A percentile compares a stretch with the other conserved stretches of the same genome.
These are phyloP conservation scores for Hippoglossus hippoglossus DNA, from an alignment of 2,797 vertebrate genomes.

Conservation along the genomic window DNA sequence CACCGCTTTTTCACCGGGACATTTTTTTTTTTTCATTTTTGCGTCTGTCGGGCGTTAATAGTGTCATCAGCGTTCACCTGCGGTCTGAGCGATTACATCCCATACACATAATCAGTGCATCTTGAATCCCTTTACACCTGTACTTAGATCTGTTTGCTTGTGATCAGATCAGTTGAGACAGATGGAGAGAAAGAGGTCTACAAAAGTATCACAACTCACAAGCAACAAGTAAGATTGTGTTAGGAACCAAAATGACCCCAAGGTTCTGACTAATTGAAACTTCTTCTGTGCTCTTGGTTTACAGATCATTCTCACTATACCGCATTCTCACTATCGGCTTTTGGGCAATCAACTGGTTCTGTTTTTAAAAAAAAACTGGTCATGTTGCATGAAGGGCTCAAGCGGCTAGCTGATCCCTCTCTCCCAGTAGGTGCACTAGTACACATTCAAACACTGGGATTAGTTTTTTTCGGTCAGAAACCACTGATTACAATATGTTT, in stretches of 20 bases:
- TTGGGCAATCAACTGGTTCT: constrained; percentile 6
- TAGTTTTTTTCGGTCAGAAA: constrained; percentile 68
- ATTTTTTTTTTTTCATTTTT: no score
- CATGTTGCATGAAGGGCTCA: constrained; percentile 22
- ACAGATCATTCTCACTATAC: background rate
- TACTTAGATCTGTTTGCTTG: no score
- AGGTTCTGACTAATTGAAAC: background rate
- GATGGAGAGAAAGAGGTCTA: no score
- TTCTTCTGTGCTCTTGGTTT: background rate
- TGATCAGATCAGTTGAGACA: no score
- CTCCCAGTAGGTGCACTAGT: constrained; percentile 37
- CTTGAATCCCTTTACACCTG: no score
- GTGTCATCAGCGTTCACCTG: no score
- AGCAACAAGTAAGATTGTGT: background rate
- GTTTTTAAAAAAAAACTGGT: constrained; percentile 25
- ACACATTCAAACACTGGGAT: constrained; percentile 54
- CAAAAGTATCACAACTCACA: no score
- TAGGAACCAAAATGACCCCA: background rate
- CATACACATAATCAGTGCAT: no score
- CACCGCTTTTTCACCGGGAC: no score
- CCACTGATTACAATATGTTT: constrained; percentile 80
- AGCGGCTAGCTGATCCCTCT: constrained; percentile 13
- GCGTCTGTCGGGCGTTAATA: no score
- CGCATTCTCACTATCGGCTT: background rate
- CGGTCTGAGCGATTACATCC: no score